Evolutionary conservation across 2,888 invertebrate genomes (phyloP).

Genomic region (Periphyllus acericola): DNA sequence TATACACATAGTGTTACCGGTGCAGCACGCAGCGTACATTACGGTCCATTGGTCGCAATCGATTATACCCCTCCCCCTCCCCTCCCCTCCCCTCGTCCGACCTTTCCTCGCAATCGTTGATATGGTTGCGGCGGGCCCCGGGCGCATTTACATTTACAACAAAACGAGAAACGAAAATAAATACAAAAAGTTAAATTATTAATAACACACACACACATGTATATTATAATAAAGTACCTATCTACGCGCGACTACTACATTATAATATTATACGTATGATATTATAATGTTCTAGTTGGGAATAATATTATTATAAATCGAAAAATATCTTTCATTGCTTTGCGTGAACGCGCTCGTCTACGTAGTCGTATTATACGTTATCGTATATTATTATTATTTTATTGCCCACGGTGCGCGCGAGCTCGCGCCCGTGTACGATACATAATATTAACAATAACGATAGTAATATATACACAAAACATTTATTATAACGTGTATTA

Average conservation of each 20-base stretch:
- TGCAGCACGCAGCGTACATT: not conserved
- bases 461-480: too few species aligned
- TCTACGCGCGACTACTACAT: not conserved
- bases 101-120: too few species aligned
- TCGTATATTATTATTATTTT: too few species aligned
- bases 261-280: too few species aligned
- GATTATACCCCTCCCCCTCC: not conserved
- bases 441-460: too few species aligned
- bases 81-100: not conserved
- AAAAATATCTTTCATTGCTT: not conserved
- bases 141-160: conserved; percentile 25
- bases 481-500: too few species aligned
- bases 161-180: conserved; percentile 9
- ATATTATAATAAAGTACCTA: not conserved
- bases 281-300: not conserved
- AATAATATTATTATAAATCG: not conserved
- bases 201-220: not conserved
- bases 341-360: too few species aligned
- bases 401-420: not conserved
- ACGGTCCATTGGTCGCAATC: conserved; percentile 40
- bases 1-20: not conserved
- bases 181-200: not conserved
- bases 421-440: too few species aligned
- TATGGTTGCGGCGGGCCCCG: not conserved
- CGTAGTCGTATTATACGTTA: too few species aligned